A percentile compares a stretch with the other conserved stretches of the same genome.
Evolutionary conservation across 2,888 invertebrate species (phyloP).

Genomic region (Drosophila nigricruria): DNA sequence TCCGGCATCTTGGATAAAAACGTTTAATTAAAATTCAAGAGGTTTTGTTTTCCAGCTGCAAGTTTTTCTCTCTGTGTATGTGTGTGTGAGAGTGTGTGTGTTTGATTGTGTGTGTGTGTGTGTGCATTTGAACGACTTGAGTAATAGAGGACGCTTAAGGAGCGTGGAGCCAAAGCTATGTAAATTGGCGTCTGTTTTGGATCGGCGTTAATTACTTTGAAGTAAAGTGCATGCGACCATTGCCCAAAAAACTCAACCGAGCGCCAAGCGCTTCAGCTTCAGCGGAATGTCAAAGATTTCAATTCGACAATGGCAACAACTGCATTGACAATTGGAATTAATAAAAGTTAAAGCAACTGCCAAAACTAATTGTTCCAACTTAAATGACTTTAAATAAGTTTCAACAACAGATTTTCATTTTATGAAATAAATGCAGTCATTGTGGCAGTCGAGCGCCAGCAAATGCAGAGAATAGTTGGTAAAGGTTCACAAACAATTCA

Average conservation of each 20-base stretch:
- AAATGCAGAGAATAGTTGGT: too few relatives aligned
- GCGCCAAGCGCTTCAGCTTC: neutral
- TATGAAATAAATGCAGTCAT: neutral
- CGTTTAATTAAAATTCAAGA: conserved; percentile 81
- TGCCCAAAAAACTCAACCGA: conserved; percentile 36
- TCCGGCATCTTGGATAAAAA: conserved; percentile 75
- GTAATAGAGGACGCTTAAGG: conserved; percentile 50
- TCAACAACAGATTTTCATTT: neutral
- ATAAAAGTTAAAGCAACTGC: conserved; percentile 48
- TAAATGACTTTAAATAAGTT: conserved; percentile 4
- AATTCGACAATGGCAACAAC: conserved; percentile 52
- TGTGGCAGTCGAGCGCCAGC: neutral
- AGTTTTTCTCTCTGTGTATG: conserved; percentile 42
- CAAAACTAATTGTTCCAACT: conserved; percentile 17
- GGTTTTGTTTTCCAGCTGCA: conserved; percentile 77
- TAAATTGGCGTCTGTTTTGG: conserved; percentile 79
- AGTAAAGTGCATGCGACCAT: conserved; percentile 72
- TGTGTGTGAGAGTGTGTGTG: neutral
- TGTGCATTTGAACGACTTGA: conserved; percentile 50
- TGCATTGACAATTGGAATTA: conserved; percentile 63
- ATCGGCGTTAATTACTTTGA: conserved; percentile 80
- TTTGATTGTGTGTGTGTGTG: conserved; percentile 23
- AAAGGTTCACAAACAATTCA: too few relatives aligned
- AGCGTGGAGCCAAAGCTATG: conserved; percentile 55
- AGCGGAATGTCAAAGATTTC: conserved; percentile 7